Evolutionary conservation across 1,140 invertebrate species (phyloP), one percentile per base, ranked within the genome.

Genomic region (Leptinotarsa undecemlineata): DNA sequence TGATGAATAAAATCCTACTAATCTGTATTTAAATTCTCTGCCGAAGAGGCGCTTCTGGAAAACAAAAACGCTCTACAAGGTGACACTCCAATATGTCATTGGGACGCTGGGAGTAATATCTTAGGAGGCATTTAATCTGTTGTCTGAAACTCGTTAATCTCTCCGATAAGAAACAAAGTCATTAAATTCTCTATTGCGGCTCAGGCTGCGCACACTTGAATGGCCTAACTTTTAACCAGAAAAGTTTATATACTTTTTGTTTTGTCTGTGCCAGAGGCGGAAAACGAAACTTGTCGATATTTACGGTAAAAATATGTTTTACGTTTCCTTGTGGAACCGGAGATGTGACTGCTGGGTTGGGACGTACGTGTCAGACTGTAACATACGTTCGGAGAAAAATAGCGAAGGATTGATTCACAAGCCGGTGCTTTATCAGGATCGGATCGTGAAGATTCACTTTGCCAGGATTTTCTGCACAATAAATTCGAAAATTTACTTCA

Each of bases 151-250:
- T 80, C 81, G 79, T 81, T 81, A 81, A 81, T 81, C 81, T 81
- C 79, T 74, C 33, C 74, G 79, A 81, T 81, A 81, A 81, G 81
- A 81, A 81, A 81, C 77, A 77, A 81, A 81, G 79, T 81, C 81
- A 81, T 81, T 81, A 81, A 81, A 81, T 81, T 80, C 79, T 71
- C 76, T 79, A 80, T 81, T 77, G 79, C 71, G 76, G 77, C 79
- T 81, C 78, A 57, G 77, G 62, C 73, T 57, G 70, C 72, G 73
- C 74, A 69, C 73, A 62, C 68, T 67, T 48, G 76, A 81, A 81
- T 80, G 68, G 80, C 74, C 77, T 76, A 81, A 81, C 69, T 81
- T 81, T 81, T 81, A 81, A 81, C 81, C 81, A 81, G 81, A 81
- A 81, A 81, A 81, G 73, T 81, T 81, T 77, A 61, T 71, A 77